phyloP scores from a whole-genome alignment of 2,113 vertebrate genomes.

The Coracopsis vasa region DNA sequence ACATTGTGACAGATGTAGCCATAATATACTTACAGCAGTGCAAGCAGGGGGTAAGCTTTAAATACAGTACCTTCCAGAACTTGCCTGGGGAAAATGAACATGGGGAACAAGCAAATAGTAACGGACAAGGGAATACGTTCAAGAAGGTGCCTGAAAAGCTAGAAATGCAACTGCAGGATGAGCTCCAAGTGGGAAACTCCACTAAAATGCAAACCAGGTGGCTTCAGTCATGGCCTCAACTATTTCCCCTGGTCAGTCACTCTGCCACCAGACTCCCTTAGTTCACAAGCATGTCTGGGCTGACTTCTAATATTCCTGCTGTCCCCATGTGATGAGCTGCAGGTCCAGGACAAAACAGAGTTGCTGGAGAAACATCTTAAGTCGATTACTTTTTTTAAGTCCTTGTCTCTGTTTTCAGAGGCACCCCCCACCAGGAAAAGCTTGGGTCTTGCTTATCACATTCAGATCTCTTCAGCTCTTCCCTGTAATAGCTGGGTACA shows the following conservation, averaged over 20 bases:
- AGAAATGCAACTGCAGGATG: not conserved
- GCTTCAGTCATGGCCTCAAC: not conserved
- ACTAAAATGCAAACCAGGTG: not conserved
- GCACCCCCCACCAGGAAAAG: not conserved
- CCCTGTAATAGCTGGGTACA: not conserved
- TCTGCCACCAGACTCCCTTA: not conserved
- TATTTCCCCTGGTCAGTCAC: not conserved
- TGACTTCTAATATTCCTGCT: not conserved
- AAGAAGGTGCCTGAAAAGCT: not conserved
- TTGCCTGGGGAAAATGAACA: rapidly evolving
- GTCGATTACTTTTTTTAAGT: not conserved
- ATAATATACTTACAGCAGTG: rapidly evolving
- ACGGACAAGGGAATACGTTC: not conserved
- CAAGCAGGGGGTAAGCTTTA: not conserved
- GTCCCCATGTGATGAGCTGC: not conserved
- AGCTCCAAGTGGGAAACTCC: not conserved
- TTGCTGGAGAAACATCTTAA: not conserved
- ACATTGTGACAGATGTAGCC: not conserved
- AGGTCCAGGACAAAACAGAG: not conserved
- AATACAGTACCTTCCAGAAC: not conserved
- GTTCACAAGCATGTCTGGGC: not conserved
- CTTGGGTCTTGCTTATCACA: not conserved
- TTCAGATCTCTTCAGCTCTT: not conserved
- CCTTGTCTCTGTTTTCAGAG: not conserved
- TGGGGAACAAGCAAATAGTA: not conserved